These are phyloP conservation scores for Pachyramphus minor DNA, from an alignment of 2,113 vertebrate genomes.

Conservation along the genomic window DNA sequence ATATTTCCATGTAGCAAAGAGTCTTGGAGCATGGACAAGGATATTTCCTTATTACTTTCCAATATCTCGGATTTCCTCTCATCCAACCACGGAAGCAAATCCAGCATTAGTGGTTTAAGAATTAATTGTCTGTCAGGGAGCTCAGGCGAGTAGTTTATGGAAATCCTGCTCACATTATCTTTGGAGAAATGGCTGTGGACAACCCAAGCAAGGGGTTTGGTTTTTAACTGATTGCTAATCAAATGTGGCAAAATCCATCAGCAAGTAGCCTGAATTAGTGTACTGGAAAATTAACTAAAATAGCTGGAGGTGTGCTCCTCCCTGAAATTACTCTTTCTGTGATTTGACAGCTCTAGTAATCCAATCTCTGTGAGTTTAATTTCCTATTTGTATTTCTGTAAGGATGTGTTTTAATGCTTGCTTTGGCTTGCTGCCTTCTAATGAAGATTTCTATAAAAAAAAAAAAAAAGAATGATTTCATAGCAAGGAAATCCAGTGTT, in stretches of 20 bases:
- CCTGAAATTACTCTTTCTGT: not conserved
- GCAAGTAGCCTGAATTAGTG: not conserved
- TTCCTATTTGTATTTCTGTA: not conserved
- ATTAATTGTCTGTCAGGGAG: not conserved
- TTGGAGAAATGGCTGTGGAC: not conserved
- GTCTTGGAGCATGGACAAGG: not conserved
- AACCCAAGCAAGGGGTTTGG: not conserved
- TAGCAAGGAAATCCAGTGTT: not conserved
- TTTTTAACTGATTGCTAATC: not conserved
- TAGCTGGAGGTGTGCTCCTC: not conserved
- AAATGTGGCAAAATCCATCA: constrained; percentile 7
- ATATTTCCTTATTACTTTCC: not conserved
- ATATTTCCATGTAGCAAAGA: not conserved
- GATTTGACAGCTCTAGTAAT: not conserved
- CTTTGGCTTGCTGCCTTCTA: not conserved
- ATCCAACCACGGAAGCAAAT: not conserved
- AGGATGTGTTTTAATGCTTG: not conserved
- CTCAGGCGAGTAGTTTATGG: not conserved
- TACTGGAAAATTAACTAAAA: constrained; percentile 33
- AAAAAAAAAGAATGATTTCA: not conserved
- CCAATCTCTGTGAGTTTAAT: not conserved
- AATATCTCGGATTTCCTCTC: not conserved
- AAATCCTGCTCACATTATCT: not conserved
- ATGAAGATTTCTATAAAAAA: not conserved
- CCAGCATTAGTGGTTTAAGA: not conserved